Conservation (phyloP, 1,140 invertebrate genomes). For the Bursaphelenchus mucronatus region DNA sequence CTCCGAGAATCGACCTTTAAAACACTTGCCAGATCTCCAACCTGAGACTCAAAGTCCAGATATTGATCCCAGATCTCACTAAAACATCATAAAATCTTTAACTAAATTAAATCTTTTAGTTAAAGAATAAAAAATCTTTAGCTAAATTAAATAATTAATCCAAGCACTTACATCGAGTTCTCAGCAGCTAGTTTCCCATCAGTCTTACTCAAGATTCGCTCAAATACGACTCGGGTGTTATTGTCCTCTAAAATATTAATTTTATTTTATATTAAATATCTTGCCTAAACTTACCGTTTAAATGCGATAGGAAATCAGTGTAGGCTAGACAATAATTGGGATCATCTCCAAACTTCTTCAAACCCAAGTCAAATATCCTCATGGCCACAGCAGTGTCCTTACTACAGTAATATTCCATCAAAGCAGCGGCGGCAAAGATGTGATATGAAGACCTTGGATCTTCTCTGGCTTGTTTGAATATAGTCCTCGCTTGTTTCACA, state of each 20-base stretch:
- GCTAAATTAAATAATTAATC: too few species aligned
- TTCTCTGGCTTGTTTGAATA: conserved; percentile 91
- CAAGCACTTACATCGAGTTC: conserved; percentile 75
- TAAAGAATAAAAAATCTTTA: conserved; percentile 23
- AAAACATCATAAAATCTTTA: conserved; percentile 58
- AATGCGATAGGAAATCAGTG: conserved; percentile 91
- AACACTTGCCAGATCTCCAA: conserved; percentile 93
- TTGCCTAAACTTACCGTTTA: conserved; percentile 73
- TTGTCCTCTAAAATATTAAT: conserved; percentile 79
- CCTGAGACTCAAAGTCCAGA: conserved; percentile 95
- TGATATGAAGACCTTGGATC: conserved; percentile 81
- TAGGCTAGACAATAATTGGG: conserved; percentile 91
- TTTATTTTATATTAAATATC: not conserved
- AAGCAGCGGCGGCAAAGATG: conserved; percentile 87
- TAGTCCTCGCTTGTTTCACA: conserved; percentile 85
- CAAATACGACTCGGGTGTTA: conserved; percentile 94
- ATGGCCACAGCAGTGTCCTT: conserved; percentile 94
- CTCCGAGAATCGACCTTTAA: conserved; percentile 92
- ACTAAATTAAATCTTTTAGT: conserved; percentile 25
- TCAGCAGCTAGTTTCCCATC: conserved; percentile 82
- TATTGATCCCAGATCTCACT: conserved; percentile 97
- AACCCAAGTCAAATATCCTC: conserved; percentile 91
- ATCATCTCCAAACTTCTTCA: conserved; percentile 90
- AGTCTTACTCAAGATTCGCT: conserved; percentile 81
- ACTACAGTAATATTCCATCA: conserved; percentile 99